phyloP scores from a whole-genome alignment of 2,113 vertebrate genomes.

The Lampris megalopsis region DNA sequence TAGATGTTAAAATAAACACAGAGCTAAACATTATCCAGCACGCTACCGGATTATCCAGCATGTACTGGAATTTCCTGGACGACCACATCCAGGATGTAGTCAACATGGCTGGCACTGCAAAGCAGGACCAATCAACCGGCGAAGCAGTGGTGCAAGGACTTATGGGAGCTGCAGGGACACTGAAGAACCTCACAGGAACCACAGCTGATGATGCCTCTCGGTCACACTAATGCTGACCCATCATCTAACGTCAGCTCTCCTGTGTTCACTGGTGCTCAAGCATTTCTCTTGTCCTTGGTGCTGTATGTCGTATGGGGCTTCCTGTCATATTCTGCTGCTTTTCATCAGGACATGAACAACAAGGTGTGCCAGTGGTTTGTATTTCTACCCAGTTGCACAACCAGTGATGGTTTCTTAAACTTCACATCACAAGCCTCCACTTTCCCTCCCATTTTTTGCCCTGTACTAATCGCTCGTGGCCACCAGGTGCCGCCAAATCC shows the following conservation, averaged over 20 bases:
- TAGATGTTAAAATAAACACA: too few relatives aligned
- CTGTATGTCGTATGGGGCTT: neutral
- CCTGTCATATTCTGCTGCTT: slow-evolving; percentile 3
- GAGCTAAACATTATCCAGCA: too few relatives aligned
- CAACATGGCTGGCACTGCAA: slow-evolving; percentile 87
- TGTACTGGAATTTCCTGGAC: slow-evolving; percentile 89
- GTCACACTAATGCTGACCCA: neutral
- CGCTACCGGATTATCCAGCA: too few relatives aligned
- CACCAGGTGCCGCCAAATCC: too few relatives aligned
- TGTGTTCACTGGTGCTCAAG: neutral
- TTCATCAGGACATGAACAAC: neutral
- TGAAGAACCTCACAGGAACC: slow-evolving; percentile 85
- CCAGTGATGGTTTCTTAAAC: neutral
- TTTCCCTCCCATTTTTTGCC: neutral
- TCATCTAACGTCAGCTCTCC: neutral
- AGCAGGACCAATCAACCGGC: slow-evolving; percentile 90
- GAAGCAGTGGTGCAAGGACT: slow-evolving; percentile 93
- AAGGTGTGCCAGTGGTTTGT: neutral
- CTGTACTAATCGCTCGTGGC: slow-evolving; percentile 8
- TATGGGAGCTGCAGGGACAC: slow-evolving; percentile 93
- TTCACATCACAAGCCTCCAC: slow-evolving; percentile 11
- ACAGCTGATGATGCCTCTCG: slow-evolving; percentile 75
- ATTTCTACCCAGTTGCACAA: slow-evolving; percentile 17
- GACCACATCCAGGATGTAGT: slow-evolving; percentile 91
- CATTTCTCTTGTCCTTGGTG: slow-evolving; percentile 6